Conservation (phyloP, 2,888 invertebrate genomes). For the Tribolium freemani region DNA sequence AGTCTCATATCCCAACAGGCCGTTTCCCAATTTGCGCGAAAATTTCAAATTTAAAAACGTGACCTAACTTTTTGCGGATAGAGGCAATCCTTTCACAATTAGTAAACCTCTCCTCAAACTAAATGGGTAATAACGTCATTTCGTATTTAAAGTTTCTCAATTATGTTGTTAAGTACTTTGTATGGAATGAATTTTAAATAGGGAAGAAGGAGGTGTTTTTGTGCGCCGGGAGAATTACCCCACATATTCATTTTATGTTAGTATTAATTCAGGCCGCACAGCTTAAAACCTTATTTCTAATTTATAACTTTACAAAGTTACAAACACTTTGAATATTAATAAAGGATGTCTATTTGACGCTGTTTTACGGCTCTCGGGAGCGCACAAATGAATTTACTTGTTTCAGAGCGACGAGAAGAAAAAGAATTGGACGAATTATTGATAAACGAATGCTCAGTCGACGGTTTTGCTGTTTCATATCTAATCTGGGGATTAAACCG, state of each 20-base stretch:
- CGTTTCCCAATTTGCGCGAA: neutral
- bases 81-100: neutral
- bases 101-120: neutral
- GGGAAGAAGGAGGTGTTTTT: slow-evolving; percentile 47
- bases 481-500: slow-evolving; percentile 13
- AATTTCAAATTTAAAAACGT: neutral
- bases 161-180: slow-evolving; percentile 59
- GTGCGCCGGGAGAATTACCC: slow-evolving; percentile 37
- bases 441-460: slow-evolving; percentile 5
- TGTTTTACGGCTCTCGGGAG: slow-evolving; percentile 27
- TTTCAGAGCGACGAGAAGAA: neutral
- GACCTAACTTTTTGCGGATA: neutral
- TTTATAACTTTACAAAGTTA: slow-evolving; percentile 54
- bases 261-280: slow-evolving; percentile 53
- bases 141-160: slow-evolving; percentile 59
- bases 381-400: slow-evolving; percentile 10
- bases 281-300: slow-evolving; percentile 54
- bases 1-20: neutral
- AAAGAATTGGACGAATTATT: slow-evolving; percentile 4
- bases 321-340: slow-evolving; percentile 45
- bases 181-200: slow-evolving; percentile 60
- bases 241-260: slow-evolving; percentile 53
- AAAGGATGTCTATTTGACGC: slow-evolving; percentile 37
- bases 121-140: slow-evolving; percentile 51
- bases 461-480: slow-evolving; percentile 3